Percentiles rank a stretch among this genome's conserved stretches.
Evolutionary conservation across 2,888 invertebrate species (phyloP).

Genomic region (Lycocerus yunnanus): DNA sequence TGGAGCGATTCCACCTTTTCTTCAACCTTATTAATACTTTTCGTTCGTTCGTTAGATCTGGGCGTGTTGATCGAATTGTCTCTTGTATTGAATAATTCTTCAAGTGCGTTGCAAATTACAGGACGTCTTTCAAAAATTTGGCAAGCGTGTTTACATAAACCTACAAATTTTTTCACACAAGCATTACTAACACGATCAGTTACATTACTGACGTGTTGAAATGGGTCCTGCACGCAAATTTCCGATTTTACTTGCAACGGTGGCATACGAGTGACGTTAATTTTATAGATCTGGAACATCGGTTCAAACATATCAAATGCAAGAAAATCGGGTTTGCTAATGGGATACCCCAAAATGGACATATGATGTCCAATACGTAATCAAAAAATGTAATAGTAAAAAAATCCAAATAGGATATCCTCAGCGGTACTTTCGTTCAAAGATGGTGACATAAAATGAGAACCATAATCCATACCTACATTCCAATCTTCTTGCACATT

Average conservation of each 20-base stretch:
- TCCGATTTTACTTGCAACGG: constrained; percentile 52
- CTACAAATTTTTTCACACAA: constrained; percentile 44
- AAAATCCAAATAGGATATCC: constrained; percentile 68
- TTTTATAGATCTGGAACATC: constrained; percentile 57
- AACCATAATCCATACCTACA: constrained; percentile 58
- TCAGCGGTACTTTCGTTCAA: constrained; percentile 49
- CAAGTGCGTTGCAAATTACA: constrained; percentile 16
- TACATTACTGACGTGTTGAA: constrained; percentile 66
- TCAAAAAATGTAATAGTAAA: constrained; percentile 68
- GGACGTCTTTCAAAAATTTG: constrained; percentile 38
- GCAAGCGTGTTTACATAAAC: constrained; percentile 43
- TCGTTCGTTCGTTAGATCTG: not conserved
- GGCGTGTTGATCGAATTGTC: accelerated
- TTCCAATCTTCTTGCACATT: constrained; percentile 63
- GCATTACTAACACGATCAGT: constrained; percentile 50
- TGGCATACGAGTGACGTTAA: constrained; percentile 31
- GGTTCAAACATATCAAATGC: constrained; percentile 54
- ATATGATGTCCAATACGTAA: constrained; percentile 63
- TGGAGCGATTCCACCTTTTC: no score
- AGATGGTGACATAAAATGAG: constrained; percentile 39
- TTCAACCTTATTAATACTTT: not conserved
- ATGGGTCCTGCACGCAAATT: constrained; percentile 70
- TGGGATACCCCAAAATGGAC: constrained; percentile 64
- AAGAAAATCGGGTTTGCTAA: constrained; percentile 54
- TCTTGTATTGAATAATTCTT: constrained; percentile 2